Percentiles rank a stretch among this genome's conserved stretches.
phyloP scores from a whole-genome alignment of 2,113 vertebrate species.

The Podilymbus podiceps region DNA sequence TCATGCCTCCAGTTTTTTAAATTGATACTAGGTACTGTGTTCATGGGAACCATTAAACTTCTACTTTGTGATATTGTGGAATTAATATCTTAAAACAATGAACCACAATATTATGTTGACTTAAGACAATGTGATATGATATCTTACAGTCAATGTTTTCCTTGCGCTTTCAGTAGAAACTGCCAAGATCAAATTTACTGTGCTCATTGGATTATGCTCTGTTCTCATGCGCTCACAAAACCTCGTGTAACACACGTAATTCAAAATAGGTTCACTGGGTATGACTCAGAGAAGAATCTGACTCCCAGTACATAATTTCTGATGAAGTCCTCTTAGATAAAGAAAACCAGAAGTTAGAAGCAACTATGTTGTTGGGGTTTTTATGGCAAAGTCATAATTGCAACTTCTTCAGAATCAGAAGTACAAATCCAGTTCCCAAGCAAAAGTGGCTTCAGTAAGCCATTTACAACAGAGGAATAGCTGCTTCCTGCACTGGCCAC shows the following conservation, averaged over 20 bases:
- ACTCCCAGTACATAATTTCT: neutral
- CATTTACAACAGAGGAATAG: neutral
- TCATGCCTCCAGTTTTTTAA: neutral
- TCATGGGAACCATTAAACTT: neutral
- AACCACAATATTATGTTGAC: neutral
- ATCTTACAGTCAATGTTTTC: neutral
- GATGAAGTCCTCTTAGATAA: neutral
- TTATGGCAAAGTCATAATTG: neutral
- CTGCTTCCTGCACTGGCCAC: neutral
- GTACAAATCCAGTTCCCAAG: neutral
- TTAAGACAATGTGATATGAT: neutral
- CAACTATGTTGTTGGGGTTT: neutral
- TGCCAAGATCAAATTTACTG: neutral
- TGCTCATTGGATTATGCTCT: neutral
- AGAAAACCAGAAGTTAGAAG: neutral
- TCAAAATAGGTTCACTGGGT: neutral
- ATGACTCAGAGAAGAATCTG: neutral
- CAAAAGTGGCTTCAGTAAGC: neutral
- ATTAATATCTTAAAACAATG: neutral
- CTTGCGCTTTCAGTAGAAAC: neutral
- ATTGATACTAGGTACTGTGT: neutral
- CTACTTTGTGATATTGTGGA: neutral
- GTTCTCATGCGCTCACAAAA: neutral
- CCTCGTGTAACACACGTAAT: fast-evolving
- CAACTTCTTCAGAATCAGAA: neutral